These are phyloP conservation scores for Drosophila sucinea DNA, from an alignment of 1,140 invertebrate species.

Conservation along the genomic window DNA sequence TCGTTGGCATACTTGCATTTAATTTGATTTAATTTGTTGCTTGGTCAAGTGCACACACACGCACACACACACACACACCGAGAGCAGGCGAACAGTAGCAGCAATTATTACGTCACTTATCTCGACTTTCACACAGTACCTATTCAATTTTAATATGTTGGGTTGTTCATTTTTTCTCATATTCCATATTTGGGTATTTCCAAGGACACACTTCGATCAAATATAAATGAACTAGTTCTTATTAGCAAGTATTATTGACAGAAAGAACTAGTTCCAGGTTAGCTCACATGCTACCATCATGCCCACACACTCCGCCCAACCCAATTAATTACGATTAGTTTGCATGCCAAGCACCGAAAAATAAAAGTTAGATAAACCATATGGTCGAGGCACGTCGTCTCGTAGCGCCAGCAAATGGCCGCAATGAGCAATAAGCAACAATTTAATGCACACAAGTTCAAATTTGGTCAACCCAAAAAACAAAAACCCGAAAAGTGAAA, in stretches of 20 bases:
- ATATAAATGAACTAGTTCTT: background rate
- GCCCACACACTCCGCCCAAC: background rate
- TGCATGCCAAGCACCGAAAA: constrained; percentile 55
- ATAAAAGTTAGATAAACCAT: constrained; percentile 31
- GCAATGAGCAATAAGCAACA: constrained; percentile 41
- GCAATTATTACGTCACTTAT: constrained; percentile 10
- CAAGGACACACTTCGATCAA: too few relatives aligned
- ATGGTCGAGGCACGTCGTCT: constrained; percentile 27
- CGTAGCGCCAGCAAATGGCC: constrained; percentile 35
- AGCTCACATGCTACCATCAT: too few relatives aligned
- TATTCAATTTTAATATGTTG: background rate
- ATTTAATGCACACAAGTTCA: constrained; percentile 23
- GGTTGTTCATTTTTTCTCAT: background rate
- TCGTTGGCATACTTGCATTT: constrained; percentile 28
- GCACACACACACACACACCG: background rate
- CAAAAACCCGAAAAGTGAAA: constrained; percentile 50
- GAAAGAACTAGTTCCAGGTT: too few relatives aligned
- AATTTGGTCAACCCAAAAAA: background rate
- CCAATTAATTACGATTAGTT: constrained; percentile 65
- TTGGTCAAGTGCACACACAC: constrained; percentile 45
- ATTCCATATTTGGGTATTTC: too few relatives aligned
- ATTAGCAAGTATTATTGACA: too few relatives aligned
- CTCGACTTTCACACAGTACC: constrained; percentile 1
- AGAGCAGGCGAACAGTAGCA: background rate
- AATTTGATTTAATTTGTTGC: constrained; percentile 51